A percentile compares a stretch with the other conserved stretches of the same genome.
Evolutionary conservation across 2,113 vertebrate genomes (phyloP).

Genomic region (Silurus asotus): DNA sequence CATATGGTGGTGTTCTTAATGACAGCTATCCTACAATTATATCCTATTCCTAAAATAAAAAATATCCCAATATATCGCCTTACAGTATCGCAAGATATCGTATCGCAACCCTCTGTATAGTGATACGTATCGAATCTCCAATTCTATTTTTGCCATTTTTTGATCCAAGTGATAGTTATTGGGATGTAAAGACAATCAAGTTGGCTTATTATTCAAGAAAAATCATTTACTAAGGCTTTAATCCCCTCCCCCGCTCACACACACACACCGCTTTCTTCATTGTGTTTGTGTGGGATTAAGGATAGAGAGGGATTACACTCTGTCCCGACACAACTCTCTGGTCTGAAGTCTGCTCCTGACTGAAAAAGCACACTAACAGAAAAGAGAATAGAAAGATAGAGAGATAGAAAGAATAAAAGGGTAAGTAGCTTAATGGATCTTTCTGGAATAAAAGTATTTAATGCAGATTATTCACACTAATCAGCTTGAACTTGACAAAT

Average conservation of each 20-base stretch:
- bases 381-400: background rate
- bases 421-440: background rate
- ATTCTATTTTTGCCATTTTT: background rate
- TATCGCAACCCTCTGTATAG: too few species aligned
- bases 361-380: background rate
- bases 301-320: slow-evolving; percentile 74
- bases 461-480: too few species aligned
- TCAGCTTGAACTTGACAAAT: too few species aligned
- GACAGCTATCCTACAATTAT: too few species aligned
- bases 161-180: background rate
- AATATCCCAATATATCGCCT: too few species aligned
- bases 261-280: slow-evolving; percentile 48
- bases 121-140: too few species aligned
- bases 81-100: too few species aligned
- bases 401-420: background rate
- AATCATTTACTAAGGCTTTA: background rate
- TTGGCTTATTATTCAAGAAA: background rate
- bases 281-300: slow-evolving; percentile 70
- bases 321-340: slow-evolving; percentile 40
- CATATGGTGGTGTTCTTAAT: too few species aligned
- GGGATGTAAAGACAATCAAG: background rate
- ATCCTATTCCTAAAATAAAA: too few species aligned
- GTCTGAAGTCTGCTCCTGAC: slow-evolving; percentile 6
- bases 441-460: background rate
- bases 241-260: slow-evolving; percentile 30